A percentile compares a stretch with the other conserved stretches of the same genome.
phyloP scores from a whole-genome alignment of 1,140 invertebrate genomes.

The Cydia fagiglandana region DNA sequence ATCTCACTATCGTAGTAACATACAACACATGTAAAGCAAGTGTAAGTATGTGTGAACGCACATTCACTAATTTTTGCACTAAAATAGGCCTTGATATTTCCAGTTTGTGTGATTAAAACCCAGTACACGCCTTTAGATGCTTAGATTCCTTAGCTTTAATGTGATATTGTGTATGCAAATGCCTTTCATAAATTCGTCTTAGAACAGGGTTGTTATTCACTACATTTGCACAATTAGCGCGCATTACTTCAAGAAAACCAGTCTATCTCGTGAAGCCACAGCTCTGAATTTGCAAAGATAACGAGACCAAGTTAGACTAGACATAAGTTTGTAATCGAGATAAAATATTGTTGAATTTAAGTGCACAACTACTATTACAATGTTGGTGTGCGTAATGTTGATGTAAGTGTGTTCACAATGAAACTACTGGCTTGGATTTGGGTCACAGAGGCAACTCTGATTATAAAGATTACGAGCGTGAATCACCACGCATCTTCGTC shows the following conservation, averaged over 20 bases:
- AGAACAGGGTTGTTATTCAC: constrained; percentile 7
- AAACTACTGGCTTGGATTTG: constrained; percentile 75
- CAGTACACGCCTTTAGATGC: constrained; percentile 14
- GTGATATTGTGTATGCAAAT: constrained; percentile 44
- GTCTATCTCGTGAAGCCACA: neutral
- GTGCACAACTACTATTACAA: neutral
- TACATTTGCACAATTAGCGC: neutral
- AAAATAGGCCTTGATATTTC: constrained; percentile 13
- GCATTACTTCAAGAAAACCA: neutral
- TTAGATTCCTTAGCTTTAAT: constrained; percentile 9
- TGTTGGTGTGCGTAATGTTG: constrained; percentile 31
- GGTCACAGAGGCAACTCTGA: constrained; percentile 75
- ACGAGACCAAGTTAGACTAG: neutral
- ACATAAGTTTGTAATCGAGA: neutral
- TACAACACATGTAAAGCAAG: constrained; percentile 53
- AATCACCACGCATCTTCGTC: constrained; percentile 72
- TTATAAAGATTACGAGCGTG: constrained; percentile 77
- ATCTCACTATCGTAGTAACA: constrained; percentile 68
- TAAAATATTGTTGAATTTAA: neutral
- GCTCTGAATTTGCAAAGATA: neutral
- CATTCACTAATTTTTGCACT: constrained; percentile 37
- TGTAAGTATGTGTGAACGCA: constrained; percentile 29
- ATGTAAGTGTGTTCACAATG: constrained; percentile 71
- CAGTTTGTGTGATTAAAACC: neutral
- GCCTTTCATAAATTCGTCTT: constrained; percentile 48